Evolutionary conservation across 2,113 vertebrate species (phyloP), one percentile per base, ranked within the genome.

Genomic region (Burhinus oedicnemus): DNA sequence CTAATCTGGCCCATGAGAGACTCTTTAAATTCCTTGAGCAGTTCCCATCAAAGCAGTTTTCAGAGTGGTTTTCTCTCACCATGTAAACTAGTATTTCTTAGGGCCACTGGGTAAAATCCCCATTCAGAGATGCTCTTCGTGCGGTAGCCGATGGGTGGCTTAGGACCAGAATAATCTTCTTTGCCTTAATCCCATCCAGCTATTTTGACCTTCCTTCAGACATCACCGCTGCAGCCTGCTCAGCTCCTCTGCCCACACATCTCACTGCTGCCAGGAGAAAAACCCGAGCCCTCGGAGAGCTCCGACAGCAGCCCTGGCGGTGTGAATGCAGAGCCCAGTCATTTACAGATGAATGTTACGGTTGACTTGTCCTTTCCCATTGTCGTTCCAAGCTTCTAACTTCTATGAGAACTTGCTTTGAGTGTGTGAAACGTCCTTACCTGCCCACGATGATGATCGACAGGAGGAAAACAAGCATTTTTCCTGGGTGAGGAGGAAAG

Each of bases 121-220:
- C 1, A 2, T 9, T 58, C 16, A 12, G 45, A 65, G 68, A 44
- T 55, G 74, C 60, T 84, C 57, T 51, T 23, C 0, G 2, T 44
- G 84, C 65, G 26, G 69, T 44, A 72, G 89, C 83, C 0, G 0
- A 29, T 58, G 83, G 89, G 58, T 81, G 72, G 23, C 1, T 87
- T 84, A 87, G 85, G 75, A 90, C 68, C 64, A 58, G 64, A 72
- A 60, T 90, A 71, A 92, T 93, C 91, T 69, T 69, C 92, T 93
- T 88, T 75, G 85, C 70, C 40, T 66, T 90, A 79, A 93, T 85
- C 93, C 91, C 55, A 40, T 74, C 70, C 65, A 89, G 74, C 82
- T 62, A 15, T 77, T 87, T 74, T 60, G 74, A 72, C 87, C 70
- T 77, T 44, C 51, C 51, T 72, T 8, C 57, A 60, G 84, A 9